A percentile compares a stretch with the other conserved stretches of the same genome.
Conservation (phyloP, 1,140 invertebrate genomes). For the Eulimnadia texana region DNA sequence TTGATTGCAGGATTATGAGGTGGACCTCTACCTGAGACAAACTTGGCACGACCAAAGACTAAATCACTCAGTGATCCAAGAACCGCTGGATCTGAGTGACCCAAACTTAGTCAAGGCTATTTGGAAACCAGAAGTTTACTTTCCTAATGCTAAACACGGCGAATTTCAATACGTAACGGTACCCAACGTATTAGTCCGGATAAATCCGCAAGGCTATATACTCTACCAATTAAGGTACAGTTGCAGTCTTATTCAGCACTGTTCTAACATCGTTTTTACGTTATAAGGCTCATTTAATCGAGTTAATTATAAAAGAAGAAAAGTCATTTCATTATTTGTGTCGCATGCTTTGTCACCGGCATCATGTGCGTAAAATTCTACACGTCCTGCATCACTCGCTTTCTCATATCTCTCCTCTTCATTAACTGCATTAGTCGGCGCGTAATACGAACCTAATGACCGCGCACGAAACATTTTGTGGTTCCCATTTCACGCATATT, state of each 20-base stretch:
- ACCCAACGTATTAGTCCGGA: conserved; percentile 48
- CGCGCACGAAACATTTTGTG: too few species aligned
- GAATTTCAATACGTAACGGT: conserved; percentile 49
- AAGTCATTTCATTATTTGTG: too few species aligned
- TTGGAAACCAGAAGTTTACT: conserved; percentile 54
- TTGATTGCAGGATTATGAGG: conserved; percentile 38
- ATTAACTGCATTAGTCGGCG: too few species aligned
- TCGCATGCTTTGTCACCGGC: too few species aligned
- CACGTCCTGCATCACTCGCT: too few species aligned
- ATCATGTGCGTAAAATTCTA: too few species aligned
- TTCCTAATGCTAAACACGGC: conserved; percentile 49
- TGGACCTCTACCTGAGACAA: conserved; percentile 41
- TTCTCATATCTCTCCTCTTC: too few species aligned
- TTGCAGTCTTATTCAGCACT: not conserved
- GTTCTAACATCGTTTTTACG: not conserved
- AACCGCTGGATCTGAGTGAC: conserved; percentile 39
- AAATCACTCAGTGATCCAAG: conserved; percentile 33
- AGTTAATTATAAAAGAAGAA: too few species aligned
- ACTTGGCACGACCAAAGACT: conserved; percentile 40
- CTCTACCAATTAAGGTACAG: conserved; percentile 45
- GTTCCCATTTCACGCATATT: too few species aligned
- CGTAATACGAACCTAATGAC: too few species aligned
- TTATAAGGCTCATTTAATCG: too few species aligned
- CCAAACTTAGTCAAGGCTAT: conserved; percentile 40
- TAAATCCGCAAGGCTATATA: conserved; percentile 43